These are phyloP conservation scores for Blennius ocellaris DNA, from an alignment of 2,113 vertebrate genomes.

Conservation along the genomic window DNA sequence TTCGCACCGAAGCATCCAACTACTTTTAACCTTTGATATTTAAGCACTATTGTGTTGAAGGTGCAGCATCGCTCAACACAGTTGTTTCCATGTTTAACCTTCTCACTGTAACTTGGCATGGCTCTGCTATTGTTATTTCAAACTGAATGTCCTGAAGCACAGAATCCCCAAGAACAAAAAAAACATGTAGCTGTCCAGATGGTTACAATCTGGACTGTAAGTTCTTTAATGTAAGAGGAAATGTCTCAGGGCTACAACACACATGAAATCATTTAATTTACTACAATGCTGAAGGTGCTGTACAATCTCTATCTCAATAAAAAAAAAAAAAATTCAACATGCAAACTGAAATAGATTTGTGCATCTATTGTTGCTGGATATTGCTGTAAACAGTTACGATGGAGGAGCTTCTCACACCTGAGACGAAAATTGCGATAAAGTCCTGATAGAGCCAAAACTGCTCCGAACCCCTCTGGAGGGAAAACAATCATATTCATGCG, in stretches of 20 bases:
- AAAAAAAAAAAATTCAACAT: not conserved
- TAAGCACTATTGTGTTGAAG: constrained; percentile 11
- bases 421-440: not conserved
- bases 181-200: not conserved
- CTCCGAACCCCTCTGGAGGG: not conserved
- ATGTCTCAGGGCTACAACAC: not conserved
- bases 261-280: not conserved
- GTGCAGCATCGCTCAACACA: not conserved
- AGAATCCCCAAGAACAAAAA: not conserved
- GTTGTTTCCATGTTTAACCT: not conserved
- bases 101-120: not conserved
- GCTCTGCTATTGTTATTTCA: not conserved
- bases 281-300: not conserved
- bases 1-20: not conserved
- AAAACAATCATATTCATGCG: not conserved
- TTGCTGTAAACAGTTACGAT: not conserved
- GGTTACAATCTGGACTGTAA: not conserved
- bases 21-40: constrained; percentile 24
- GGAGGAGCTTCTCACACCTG: not conserved
- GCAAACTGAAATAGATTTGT: constrained; percentile 2
- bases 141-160: not conserved
- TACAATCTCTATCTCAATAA: too few relatives aligned
- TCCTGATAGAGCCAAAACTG: not conserved
- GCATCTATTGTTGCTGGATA: not conserved
- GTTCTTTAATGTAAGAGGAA: not conserved